Evolutionary conservation across 2,888 invertebrate species (phyloP), one percentile per base, ranked within the genome.

Genomic region (Campaea margaritaria): DNA sequence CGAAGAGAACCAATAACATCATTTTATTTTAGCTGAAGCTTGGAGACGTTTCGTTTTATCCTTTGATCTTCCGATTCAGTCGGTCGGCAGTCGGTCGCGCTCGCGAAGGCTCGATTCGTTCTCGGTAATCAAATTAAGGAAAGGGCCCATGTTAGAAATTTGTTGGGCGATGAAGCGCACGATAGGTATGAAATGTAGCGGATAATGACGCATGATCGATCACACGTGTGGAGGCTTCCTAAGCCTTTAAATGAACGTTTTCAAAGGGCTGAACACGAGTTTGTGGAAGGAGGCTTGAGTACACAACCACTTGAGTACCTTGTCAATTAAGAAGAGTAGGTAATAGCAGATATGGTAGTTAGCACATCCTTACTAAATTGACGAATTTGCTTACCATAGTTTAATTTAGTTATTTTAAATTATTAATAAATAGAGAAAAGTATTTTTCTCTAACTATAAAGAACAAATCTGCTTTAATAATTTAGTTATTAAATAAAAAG

Each of bases 41-140:
- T 75, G 73, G 75, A 79, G 76, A 76, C 77, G 77, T 82, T 79
- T 78, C 75, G 76, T 79, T 80, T 68, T 81, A 82, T 80, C 77
- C 80, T 83, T 82, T 83, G 82, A 85, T 82, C 82, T 85, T 78
- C 75, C 79, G 74, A 74, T 72, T 74, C 74, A 72, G 75, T 74
- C 73, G 72, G 69, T 71, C 70, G 74, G 73, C 72, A 76, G 77
- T 75, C 73, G 73, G 70, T 65, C 73, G 74, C 71, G 73, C 73
- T 64, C 75, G 75, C 75, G 73, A 75, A 68, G 72, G 70, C 73
- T 58, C 50, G 74, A 76, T 72, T 79, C 76, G 74, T 74, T 75
- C 69, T 68, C 71, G 75, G 80, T 82, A 85, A 85, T 83, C 79
- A 80, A 84, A 85, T 70, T 74, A 75, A 70, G 75, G 73, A 74